Base-by-base conservation (phyloP, 2,113 vertebrate species). In the Axis porcinus region DNA sequence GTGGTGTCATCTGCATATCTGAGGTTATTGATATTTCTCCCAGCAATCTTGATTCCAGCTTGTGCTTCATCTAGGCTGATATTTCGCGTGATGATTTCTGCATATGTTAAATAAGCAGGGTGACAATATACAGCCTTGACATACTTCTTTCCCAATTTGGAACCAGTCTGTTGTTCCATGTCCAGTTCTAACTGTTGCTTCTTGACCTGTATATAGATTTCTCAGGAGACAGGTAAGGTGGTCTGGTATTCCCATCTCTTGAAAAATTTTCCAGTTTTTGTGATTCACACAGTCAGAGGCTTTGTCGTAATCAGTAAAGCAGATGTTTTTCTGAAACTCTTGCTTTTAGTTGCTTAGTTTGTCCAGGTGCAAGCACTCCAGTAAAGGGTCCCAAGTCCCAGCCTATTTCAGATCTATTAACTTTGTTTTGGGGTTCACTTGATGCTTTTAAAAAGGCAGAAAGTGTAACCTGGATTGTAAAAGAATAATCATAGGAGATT, bases 401-500 rank as follows among this genome's bases (percentile, higher is more conserved):
- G 45, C 45, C 78, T 52, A 52, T 81, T 47, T 81, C 45, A 95
- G 62, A 93, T 93, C 33, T 95, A 0, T 76, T 97, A 30, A 79
- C 43, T 97, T 96, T 90, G 52, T 91, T 93, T 96, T 96, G 45
- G n/a, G 40, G 30, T 91, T 91, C 27, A 88, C n/a, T 60, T 55
- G 85, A 54, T 94, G 52, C 64, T 93, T 91, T 88, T 93, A 62
- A 92, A 86, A 94, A 86, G 40, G 14, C 67, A 67, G 16, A 57
- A 79, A 86, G 10, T 52, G 12, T 76, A 43, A 43, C 33, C 11
- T 94, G 58, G 27, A n/a, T 55, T 95, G 50, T 79, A 90, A 95
- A 93, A 11, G 27, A 28, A 21, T 74, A 28, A 62, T 90, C 15
- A 92, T 40, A 74, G n/a, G 47, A 58, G 52, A 81, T 54, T 85